Evolutionary conservation across 2,113 vertebrate species (phyloP).

Genomic region (Cololabis saira): DNA sequence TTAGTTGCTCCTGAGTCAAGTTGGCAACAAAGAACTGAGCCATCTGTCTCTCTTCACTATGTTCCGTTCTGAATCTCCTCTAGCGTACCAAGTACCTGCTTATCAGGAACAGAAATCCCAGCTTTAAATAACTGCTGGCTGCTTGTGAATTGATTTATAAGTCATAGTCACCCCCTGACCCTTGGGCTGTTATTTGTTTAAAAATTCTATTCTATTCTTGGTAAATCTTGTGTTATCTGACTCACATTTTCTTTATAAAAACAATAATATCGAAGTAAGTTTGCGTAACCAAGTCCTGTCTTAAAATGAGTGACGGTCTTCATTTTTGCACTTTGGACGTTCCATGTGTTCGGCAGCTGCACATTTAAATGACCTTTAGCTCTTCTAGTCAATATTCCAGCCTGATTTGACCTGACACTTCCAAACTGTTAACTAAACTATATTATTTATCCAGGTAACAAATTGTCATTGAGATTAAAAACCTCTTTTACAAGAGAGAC

Average conservation of each 20-base stretch:
- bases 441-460: too few relatives aligned
- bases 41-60: slow-evolving; percentile 17
- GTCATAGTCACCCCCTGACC: background rate
- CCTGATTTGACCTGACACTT: background rate
- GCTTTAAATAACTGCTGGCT: background rate
- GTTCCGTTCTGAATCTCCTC: too few relatives aligned
- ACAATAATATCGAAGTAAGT: background rate
- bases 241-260: background rate
- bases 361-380: background rate
- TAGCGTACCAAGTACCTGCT: background rate
- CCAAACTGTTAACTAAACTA: slow-evolving; percentile 5
- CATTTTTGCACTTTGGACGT: background rate
- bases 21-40: slow-evolving; percentile 59
- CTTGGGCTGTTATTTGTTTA: slow-evolving; percentile 3
- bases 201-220: background rate
- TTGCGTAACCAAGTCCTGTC: background rate
- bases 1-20: background rate
- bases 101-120: slow-evolving; percentile 14
- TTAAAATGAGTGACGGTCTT: background rate
- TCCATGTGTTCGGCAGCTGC: background rate
- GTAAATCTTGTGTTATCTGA: background rate
- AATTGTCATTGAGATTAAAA: too few relatives aligned
- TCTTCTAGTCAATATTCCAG: background rate
- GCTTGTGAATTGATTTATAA: background rate
- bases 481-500: too few relatives aligned